Evolutionary conservation across 2,113 vertebrate species (phyloP), one percentile per base, ranked within the genome.

Genomic region (Oceanodroma tethys): DNA sequence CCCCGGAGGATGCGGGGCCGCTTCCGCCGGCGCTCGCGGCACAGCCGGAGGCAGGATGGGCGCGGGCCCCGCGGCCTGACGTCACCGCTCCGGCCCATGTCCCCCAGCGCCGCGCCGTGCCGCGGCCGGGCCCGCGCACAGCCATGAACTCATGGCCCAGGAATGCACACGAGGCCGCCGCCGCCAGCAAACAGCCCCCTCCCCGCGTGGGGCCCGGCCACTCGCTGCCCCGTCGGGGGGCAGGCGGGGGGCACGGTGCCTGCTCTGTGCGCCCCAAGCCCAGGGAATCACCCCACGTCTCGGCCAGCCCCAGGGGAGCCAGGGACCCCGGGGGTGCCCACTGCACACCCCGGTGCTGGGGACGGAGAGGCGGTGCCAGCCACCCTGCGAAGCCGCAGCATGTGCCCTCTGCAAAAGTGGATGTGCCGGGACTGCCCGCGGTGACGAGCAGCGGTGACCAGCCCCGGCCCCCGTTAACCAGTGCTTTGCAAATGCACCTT

Each of bases 141-240:
- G 81, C 92, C 85, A 73, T 95, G 88, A 97, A 93, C 94, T 96
- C 96, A 97, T 9, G 82, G 88, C 82, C 91, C 79, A 96, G 95
- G 95, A 97, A 97, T 97, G 96, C 93, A 76, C 86, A 14, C 26
- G 4, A 62, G 81, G 91, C 82, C 5, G 26, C 38, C 2, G 47
- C 47, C 6, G 19, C 62, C 40, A 26, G 66, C 29, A 18, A 53
- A 30, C 78, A 85, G 78, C 94, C 90, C 94, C 83, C 73, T 78
- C 90, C 89, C 58, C 26, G 4, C 5, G 0, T 14, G 29, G 73
- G 70, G 74, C 19, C 18, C 18, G 4, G 4, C 53, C 11, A 6
- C 45, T 21, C 5, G 1, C 42, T 4, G 36, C 63, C 53, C 70
- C 19, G 43, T 91, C 25, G 1, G 66, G 86, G 95, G 96, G 94